A percentile compares a stretch with the other conserved stretches of the same genome.
phyloP scores from a whole-genome alignment of 2,888 invertebrate species.

The Gastrophysa polygoni region DNA sequence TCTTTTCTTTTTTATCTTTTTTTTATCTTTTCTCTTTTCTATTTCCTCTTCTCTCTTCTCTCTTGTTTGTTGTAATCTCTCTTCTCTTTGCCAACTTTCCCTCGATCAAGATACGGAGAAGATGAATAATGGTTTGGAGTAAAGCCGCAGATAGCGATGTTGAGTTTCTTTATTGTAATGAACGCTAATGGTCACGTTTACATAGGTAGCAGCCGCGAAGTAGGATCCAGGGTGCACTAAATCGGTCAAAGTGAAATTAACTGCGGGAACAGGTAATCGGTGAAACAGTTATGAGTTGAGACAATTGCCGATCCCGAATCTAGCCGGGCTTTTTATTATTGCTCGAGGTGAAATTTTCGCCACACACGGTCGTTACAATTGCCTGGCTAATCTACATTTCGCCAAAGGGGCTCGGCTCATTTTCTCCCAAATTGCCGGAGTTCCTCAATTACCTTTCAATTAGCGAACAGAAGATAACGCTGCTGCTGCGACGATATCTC shows the following conservation, averaged over 20 bases:
- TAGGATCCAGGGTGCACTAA: constrained; percentile 46
- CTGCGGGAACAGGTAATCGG: constrained; percentile 52
- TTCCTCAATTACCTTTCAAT: constrained; percentile 60
- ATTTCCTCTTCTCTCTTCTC: no score
- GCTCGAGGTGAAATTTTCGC: constrained; percentile 52
- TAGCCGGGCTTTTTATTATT: constrained; percentile 55
- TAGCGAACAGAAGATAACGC: constrained; percentile 56
- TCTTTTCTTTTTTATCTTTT: no score
- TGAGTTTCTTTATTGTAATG: constrained; percentile 30
- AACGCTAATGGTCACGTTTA: constrained; percentile 43
- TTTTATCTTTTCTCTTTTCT: no score
- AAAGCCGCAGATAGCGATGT: constrained; percentile 22
- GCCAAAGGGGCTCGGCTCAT: constrained; percentile 49
- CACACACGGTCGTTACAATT: constrained; percentile 52
- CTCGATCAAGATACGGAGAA: background rate
- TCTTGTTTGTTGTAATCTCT: no score
- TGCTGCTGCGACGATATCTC: constrained; percentile 49
- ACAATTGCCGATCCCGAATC: constrained; percentile 53
- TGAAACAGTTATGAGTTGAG: constrained; percentile 52
- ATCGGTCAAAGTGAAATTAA: constrained; percentile 50
- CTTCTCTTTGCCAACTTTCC: background rate
- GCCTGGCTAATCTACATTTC: constrained; percentile 54
- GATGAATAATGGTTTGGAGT: constrained; percentile 22
- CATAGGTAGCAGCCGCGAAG: constrained; percentile 41
- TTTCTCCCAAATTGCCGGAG: constrained; percentile 55